phyloP scores from a whole-genome alignment of 2,797 vertebrate species.

The Scolopax rusticola region DNA sequence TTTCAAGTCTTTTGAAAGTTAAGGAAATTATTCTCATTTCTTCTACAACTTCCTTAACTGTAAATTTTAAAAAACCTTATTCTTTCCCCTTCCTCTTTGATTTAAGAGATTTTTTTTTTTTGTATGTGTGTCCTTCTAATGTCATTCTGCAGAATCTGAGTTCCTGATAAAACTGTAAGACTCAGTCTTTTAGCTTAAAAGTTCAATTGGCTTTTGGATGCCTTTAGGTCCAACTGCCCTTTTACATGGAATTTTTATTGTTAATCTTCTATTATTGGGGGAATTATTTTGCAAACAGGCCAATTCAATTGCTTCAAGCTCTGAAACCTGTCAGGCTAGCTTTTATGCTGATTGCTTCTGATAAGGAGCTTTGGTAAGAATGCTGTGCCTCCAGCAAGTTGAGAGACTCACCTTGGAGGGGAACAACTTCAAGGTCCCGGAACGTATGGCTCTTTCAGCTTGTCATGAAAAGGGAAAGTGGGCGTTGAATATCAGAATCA shows the following conservation, averaged over 20 bases:
- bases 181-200: slow-evolving; percentile 8
- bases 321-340: slow-evolving; percentile 63
- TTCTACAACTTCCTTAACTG: neutral
- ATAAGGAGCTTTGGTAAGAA: slow-evolving; percentile 66
- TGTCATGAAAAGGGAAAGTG: neutral
- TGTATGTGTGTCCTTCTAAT: slow-evolving; percentile 11
- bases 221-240: slow-evolving; percentile 36
- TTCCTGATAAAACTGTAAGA: neutral
- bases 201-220: slow-evolving; percentile 47
- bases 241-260: slow-evolving; percentile 54
- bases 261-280: slow-evolving; percentile 48
- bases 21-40: neutral
- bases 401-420: slow-evolving; percentile 44
- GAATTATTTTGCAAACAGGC: slow-evolving; percentile 68
- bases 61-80: neutral
- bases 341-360: slow-evolving; percentile 64
- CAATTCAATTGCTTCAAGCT: slow-evolving; percentile 26
- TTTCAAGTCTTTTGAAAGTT: neutral
- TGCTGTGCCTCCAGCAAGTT: slow-evolving; percentile 43
- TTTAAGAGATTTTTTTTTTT: neutral
- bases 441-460: neutral
- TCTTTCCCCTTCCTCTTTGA: neutral
- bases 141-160: slow-evolving; percentile 14
- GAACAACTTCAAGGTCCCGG: slow-evolving; percentile 24
- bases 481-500: neutral